Evolutionary conservation across 2,888 invertebrate genomes (phyloP), one percentile per base, ranked within the genome.

Genomic region (Salpingus planirostris): DNA sequence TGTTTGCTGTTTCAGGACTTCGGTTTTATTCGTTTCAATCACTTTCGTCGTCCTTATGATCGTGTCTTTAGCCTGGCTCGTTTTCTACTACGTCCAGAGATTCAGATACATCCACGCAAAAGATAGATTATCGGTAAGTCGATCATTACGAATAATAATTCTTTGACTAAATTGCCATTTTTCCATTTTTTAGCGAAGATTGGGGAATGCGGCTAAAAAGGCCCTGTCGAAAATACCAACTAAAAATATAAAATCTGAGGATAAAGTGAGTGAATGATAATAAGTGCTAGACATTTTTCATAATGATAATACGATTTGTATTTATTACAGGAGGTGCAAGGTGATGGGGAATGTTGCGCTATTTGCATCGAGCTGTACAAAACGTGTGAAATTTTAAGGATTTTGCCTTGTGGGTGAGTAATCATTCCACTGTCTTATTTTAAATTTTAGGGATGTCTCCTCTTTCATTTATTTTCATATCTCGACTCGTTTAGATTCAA

Each of bases 41-140:
- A 92, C 92, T 2, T 93, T 95, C 69, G 90, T 93, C 49, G 87
- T 95, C 39, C 70, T 93, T 49, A 91, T 93, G 90, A 82, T 92
- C 51, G 91, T 93, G 46, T 91, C 91, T 1, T 69, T 93, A 51
- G 89, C 92, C 12, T 95, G 93, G 93, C 76, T 95, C 23, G 83
- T 93, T 38, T 93, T 93, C 69, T 95, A 95, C 70, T 95, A 95
- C 65, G 85, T 95, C 30, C 93, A 95, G 67, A 72, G 92, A 47
- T 92, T 93, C 67, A 73, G 93, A 38, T 92, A 93, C 60, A 83
- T 92, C 40, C 90, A 93, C 64, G 91, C 92, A 37, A 95, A 93
- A 67, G 92, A 95, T 61, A 75, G 89, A 57, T 76, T 95, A 45
- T 90, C 90, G 59, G 90, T 91, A 54, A 74, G 76, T 69, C 38